Evolutionary conservation across 2,113 vertebrate genomes (phyloP).

Genomic region (Nothobranchius kuhntae): DNA sequence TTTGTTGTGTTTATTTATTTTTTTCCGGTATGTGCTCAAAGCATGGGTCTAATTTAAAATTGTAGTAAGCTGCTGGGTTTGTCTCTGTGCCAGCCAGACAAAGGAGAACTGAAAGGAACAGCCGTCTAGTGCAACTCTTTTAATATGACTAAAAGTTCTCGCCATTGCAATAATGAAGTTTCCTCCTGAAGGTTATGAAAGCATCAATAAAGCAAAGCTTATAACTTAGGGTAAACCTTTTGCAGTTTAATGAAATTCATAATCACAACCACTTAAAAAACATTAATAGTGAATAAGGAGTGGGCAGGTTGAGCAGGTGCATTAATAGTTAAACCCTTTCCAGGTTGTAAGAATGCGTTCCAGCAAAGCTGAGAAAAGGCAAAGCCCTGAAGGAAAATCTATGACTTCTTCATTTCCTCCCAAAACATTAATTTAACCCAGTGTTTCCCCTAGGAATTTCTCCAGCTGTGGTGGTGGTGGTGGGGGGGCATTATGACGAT

Average conservation of each 20-base stretch:
- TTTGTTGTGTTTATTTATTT: no score
- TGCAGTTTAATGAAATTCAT: neutral
- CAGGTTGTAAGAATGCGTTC: neutral
- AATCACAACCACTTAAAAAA: neutral
- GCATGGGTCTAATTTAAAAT: neutral
- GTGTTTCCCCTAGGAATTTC: no score
- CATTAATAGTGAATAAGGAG: neutral
- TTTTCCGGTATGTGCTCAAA: neutral
- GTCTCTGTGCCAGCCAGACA: constrained; percentile 1
- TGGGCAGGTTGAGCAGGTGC: neutral
- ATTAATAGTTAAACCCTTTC: neutral
- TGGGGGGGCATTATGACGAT: no score
- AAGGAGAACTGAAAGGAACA: constrained; percentile 16
- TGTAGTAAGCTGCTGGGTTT: neutral
- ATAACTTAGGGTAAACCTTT: neutral
- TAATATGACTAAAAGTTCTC: neutral
- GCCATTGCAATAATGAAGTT: neutral
- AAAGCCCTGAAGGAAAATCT: constrained; percentile 10
- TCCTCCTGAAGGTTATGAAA: neutral
- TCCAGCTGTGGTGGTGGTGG: no score
- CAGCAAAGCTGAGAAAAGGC: constrained; percentile 2
- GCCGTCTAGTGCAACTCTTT: neutral
- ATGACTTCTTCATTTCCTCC: constrained; percentile 17
- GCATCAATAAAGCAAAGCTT: neutral
- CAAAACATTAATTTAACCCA: constrained; percentile 4